phyloP scores from a whole-genome alignment of 1,140 invertebrate species.

The Brachystomella parvula region DNA sequence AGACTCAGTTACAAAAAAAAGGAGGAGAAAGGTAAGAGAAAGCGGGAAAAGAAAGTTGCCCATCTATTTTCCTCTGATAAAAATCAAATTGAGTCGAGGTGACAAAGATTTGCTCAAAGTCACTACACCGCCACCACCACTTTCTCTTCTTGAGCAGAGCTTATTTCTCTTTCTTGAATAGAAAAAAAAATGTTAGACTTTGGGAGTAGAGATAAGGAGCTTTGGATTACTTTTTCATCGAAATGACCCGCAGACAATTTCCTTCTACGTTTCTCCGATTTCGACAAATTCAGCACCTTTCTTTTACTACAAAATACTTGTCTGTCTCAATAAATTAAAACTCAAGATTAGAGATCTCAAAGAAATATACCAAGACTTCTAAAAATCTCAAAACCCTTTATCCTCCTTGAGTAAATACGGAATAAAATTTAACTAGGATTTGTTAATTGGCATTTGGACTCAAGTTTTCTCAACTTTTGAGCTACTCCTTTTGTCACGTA shows the following conservation, averaged over 20 bases:
- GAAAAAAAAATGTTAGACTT: conserved; percentile 3
- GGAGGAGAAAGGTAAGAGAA: conserved; percentile 13
- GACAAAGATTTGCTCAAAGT: conserved; percentile 40
- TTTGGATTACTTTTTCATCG: conserved; percentile 37
- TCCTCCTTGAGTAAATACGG: too few relatives aligned
- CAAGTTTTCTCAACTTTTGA: too few relatives aligned
- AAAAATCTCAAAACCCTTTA: too few relatives aligned
- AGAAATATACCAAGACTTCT: too few relatives aligned
- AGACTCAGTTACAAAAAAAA: too few relatives aligned
- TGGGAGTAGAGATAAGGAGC: conserved; percentile 7
- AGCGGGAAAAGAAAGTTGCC: conserved; percentile 38
- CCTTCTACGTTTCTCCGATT: conserved; percentile 28
- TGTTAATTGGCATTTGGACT: too few relatives aligned
- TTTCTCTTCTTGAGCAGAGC: too few relatives aligned
- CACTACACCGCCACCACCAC: conserved; percentile 9
- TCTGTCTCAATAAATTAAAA: neutral
- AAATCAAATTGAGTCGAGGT: conserved; percentile 39
- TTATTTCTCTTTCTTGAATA: conserved; percentile 22
- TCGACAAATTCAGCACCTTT: conserved; percentile 39
- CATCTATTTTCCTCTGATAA: conserved; percentile 39
- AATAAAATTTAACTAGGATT: too few relatives aligned
- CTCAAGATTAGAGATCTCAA: too few relatives aligned
- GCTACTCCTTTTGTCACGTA: too few relatives aligned
- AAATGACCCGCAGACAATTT: conserved; percentile 39
- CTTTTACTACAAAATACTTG: neutral